phyloP scores from a whole-genome alignment of 2,888 invertebrate genomes.

The Drosophila parthenogenetica region DNA sequence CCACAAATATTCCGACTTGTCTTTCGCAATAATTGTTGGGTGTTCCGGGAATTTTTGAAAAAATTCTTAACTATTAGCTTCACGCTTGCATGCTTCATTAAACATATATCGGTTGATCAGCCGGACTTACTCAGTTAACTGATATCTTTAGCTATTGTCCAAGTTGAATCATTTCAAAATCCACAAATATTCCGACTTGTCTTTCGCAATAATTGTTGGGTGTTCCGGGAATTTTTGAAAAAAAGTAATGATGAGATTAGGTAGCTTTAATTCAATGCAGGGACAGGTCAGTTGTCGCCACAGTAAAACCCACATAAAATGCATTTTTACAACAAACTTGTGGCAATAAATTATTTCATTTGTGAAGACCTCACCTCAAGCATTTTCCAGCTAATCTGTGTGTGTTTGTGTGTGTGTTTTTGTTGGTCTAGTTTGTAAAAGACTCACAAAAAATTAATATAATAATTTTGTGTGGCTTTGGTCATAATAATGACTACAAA shows the following conservation, averaged over 20 bases:
- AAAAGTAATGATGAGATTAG: conserved; percentile 46
- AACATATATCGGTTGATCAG: neutral
- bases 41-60: conserved; percentile 47
- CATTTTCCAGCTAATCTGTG: conserved; percentile 47
- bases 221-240: conserved; percentile 47
- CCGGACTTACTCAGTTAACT: neutral
- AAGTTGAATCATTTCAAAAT: conserved; percentile 27
- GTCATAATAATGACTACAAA: conserved; percentile 45
- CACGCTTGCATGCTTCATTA: neutral
- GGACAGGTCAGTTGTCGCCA: conserved; percentile 38
- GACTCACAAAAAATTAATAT: conserved; percentile 68
- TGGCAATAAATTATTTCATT: conserved; percentile 51
- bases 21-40: conserved; percentile 36
- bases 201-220: conserved; percentile 36
- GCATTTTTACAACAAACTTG: conserved; percentile 64
- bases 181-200: neutral
- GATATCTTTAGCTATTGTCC: conserved; percentile 1
- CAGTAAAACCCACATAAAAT: conserved; percentile 48
- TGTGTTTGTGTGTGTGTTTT: neutral
- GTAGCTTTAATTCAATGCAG: conserved; percentile 19
- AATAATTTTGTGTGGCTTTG: conserved; percentile 56
- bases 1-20: neutral
- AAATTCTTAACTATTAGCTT: neutral
- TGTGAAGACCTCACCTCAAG: conserved; percentile 46
- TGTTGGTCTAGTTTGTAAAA: conserved; percentile 60